Percentiles rank a stretch among this genome's conserved stretches.
Conservation (phyloP, 2,888 invertebrate species). For the Cenopis cana region DNA sequence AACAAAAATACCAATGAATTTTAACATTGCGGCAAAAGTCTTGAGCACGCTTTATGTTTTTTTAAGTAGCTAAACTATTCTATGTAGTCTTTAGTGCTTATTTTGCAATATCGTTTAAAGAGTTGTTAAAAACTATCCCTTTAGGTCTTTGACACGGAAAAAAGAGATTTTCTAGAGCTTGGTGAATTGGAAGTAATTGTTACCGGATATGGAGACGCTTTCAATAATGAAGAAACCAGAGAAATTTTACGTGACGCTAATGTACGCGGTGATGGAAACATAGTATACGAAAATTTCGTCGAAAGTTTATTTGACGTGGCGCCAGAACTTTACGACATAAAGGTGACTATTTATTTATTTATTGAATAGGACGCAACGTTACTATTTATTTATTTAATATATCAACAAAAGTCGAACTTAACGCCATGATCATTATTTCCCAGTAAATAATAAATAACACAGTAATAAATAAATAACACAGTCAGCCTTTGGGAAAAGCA, state of each 20-base stretch:
- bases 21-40: too few relatives aligned
- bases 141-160: conserved; percentile 78
- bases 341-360: conserved; percentile 55
- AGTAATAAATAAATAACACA: too few relatives aligned
- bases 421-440: too few relatives aligned
- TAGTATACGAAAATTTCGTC: conserved; percentile 70
- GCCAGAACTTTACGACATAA: conserved; percentile 68
- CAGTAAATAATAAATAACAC: too few relatives aligned
- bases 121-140: too few relatives aligned
- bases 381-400: background rate
- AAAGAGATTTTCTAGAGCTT: conserved; percentile 66
- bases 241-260: conserved; percentile 75
- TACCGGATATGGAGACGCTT: conserved; percentile 61
- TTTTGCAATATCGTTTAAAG: background rate
- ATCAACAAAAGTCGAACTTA: background rate
- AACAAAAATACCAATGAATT: too few relatives aligned
- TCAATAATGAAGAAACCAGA: conserved; percentile 59
- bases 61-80: too few relatives aligned
- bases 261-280: conserved; percentile 70
- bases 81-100: background rate
- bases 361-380: too few relatives aligned
- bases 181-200: conserved; percentile 66
- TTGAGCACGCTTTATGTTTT: too few relatives aligned
- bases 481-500: too few relatives aligned
- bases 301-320: conserved; percentile 70